Conservation (phyloP, 2,113 vertebrate species). For the Brienomyrus brachyistius region DNA sequence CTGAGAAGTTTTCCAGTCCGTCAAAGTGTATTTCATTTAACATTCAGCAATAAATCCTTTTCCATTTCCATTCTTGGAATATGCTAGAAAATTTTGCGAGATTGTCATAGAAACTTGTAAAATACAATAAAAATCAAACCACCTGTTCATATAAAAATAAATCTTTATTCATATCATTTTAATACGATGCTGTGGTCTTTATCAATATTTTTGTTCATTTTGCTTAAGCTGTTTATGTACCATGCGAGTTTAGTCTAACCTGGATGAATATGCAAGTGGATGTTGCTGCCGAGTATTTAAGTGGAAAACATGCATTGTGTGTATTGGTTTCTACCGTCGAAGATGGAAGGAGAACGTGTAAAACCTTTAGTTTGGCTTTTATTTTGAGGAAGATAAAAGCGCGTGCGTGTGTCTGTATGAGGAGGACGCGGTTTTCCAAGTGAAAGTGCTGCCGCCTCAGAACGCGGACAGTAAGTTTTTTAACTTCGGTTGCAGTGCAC, state of each 20-base stretch:
- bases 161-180: slow-evolving; percentile 81
- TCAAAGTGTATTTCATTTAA: slow-evolving; percentile 88
- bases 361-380: background rate
- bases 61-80: slow-evolving; percentile 72
- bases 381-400: background rate
- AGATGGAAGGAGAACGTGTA: background rate
- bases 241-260: background rate
- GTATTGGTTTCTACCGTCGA: background rate
- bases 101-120: slow-evolving; percentile 87
- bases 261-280: background rate
- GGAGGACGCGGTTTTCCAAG: background rate
- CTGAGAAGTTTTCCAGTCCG: slow-evolving; percentile 79
- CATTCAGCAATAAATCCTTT: slow-evolving; percentile 92
- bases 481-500: background rate
- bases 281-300: background rate
- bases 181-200: slow-evolving; percentile 60
- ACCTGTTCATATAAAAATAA: slow-evolving; percentile 81
- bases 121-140: slow-evolving; percentile 63
- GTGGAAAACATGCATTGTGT: background rate
- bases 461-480: no score
- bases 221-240: background rate
- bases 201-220: slow-evolving; percentile 7
- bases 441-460: background rate
- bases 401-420: slow-evolving; percentile 1
- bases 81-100: slow-evolving; percentile 80